Base-by-base conservation (phyloP, 2,888 invertebrate species). In the Idaea straminata region DNA sequence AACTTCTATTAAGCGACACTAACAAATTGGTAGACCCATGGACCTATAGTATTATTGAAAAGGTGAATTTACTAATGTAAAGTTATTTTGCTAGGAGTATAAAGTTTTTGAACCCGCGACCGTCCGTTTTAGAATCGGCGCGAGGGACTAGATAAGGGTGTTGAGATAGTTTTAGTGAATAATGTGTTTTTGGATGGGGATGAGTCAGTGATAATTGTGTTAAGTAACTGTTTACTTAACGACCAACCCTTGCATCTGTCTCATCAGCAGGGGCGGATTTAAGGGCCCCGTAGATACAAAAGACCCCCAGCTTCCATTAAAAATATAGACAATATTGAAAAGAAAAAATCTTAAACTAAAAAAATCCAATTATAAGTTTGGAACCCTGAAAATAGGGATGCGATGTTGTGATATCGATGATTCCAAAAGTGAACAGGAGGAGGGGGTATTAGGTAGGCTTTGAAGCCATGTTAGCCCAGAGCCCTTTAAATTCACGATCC, bases 1-100 rank as follows among this genome's bases (percentile, higher is more conserved):
- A 84, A 86, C 82, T 86, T 78, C 81, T 83, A 84, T 84, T 84
- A 83, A 84, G 82, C 80, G 80, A 85, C 83, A 80, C 77, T 75
- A 83, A 84, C 84, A 86, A 86, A 88, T 88, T 84, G 84, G 80
- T 82, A 47, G 47, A 47, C 47, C 47, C 47, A 79, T 79, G 73
- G 82, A 80, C 78, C 82, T 79, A 81, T 81, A 77, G 77, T 76
- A 77, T 74, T 77, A 78, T 76, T 60, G 34, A 13, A 58, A 6
- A n/a, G 16, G 34, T 34, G 25, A 25, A 59, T 59, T 59, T 59
- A 25, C 59, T 59, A 59, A 59, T 59, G 59, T 59, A 25, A 59
- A 59, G 34, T 59, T 59, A 59, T 59, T 59, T 59, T 34, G 13
- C 47, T 47, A 10, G 47, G 13, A 47, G 13, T 47, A 13, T 47